Evolutionary conservation across 2,888 invertebrate species (phyloP).

Genomic region (Melinaea menophilus): DNA sequence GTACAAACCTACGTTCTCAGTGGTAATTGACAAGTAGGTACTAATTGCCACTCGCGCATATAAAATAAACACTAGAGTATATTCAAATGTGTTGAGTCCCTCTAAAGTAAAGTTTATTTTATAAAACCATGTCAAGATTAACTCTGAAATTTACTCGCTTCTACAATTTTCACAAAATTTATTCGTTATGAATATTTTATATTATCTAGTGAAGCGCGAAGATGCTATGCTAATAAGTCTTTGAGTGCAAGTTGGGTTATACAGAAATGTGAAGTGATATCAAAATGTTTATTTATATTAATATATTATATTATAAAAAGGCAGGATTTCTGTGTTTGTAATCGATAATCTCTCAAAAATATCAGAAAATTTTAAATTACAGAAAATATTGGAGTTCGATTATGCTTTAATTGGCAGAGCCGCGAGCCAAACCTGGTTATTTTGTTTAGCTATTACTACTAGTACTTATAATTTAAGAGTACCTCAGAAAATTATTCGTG

Average conservation of each 20-base stretch:
- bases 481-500: too few species aligned
- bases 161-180: slow-evolving; percentile 21
- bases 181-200: slow-evolving; percentile 23
- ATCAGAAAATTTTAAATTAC: too few species aligned
- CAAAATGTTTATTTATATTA: too few species aligned
- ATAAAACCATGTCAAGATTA: slow-evolving; percentile 7
- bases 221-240: slow-evolving; percentile 25
- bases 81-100: slow-evolving; percentile 3
- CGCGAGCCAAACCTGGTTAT: too few species aligned
- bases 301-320: too few species aligned
- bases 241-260: not conserved
- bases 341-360: too few species aligned
- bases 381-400: too few species aligned
- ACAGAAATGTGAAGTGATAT: not conserved
- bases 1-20: not conserved
- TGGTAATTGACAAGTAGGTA: slow-evolving; percentile 1
- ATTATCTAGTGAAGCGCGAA: slow-evolving; percentile 20
- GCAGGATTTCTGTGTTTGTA: too few species aligned
- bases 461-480: too few species aligned
- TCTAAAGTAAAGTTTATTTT: not conserved
- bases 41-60: slow-evolving; percentile 3
- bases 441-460: too few species aligned
- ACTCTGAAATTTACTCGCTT: slow-evolving; percentile 4
- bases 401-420: too few species aligned
- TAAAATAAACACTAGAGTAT: not conserved